Evolutionary conservation across 2,888 invertebrate genomes (phyloP), one percentile per base, ranked within the genome.

Genomic region (Rhimphoctona megacephalus): DNA sequence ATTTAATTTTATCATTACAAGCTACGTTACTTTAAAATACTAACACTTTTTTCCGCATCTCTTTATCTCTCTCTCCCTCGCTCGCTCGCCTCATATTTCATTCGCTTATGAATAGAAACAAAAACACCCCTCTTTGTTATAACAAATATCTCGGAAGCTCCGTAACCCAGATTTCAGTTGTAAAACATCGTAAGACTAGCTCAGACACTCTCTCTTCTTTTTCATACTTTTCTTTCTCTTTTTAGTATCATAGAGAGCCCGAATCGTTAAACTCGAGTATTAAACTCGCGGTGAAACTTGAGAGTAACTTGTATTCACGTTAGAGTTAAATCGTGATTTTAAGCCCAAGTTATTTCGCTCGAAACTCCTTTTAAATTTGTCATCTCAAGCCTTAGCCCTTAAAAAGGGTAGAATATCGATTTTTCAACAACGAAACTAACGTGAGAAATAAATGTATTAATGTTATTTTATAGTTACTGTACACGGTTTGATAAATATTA

Each of bases 21-120:
- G 25, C 86, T 86, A 81, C 69, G 78, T 81, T 84, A 86, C 36
- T 81, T 84, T 79, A 86, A 84, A 86, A 86, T 86, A 86, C 86
- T 84, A 86, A 79, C 83, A 73, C 72, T 74, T 85, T 78, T 78
- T 73, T 30, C 66, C 17, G 57, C 19, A 57, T 70, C 54, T 81
- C 67, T 57, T 73, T 61, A 67, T 54, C 43, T 46, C 57, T 57
- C 30, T 69, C 70, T 22, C 46, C 30, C 54, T 70, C 54, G 17
- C 52, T 79, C 79, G 52, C 33, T 25, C 39, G 17, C 54, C 43
- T 70, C 36, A n/a, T 57, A 6, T 17, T 33, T 73, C 61, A 25
- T 82, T 72, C 61, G 22, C 9, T 54, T 11, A 22, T 33, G 54
- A 36, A 33, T 14, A 54, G 57, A 73, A 73, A 57, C 14, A 57